Conservation (phyloP, 2,113 vertebrate genomes). For the Glaucidium brasilianum region DNA sequence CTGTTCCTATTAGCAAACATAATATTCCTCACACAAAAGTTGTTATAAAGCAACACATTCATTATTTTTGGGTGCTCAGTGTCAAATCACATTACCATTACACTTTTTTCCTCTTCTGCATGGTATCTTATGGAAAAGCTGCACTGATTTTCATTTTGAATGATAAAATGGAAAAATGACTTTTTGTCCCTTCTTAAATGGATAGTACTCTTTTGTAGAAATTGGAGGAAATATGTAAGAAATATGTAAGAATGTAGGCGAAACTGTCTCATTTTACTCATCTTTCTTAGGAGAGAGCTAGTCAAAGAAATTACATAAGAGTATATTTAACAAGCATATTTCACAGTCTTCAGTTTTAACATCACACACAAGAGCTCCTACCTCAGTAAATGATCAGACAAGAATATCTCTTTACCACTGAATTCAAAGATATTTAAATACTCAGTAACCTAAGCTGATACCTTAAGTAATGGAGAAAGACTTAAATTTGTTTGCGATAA, state of each 20-base stretch:
- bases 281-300: not conserved
- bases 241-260: not conserved
- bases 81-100: not conserved
- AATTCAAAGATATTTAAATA: not conserved
- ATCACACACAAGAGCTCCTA: not conserved
- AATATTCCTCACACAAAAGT: not conserved
- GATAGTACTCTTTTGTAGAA: not conserved
- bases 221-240: not conserved
- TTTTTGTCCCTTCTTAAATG: not conserved
- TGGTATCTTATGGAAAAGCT: not conserved
- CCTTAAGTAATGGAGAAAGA: not conserved
- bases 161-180: not conserved
- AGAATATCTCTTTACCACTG: not conserved
- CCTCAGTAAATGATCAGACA: not conserved
- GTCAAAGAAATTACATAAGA: not conserved
- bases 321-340: not conserved
- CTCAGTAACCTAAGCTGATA: not conserved
- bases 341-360: not conserved
- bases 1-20: not conserved
- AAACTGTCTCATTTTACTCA: not conserved
- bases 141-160: not conserved
- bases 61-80: not conserved
- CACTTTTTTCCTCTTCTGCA: not conserved
- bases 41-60: not conserved
- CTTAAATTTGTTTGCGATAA: not conserved